A percentile compares a stretch with the other conserved stretches of the same genome.
These are phyloP conservation scores for Matsumyia berberina DNA, from an alignment of 2,888 invertebrate species.

Conservation along the genomic window DNA sequence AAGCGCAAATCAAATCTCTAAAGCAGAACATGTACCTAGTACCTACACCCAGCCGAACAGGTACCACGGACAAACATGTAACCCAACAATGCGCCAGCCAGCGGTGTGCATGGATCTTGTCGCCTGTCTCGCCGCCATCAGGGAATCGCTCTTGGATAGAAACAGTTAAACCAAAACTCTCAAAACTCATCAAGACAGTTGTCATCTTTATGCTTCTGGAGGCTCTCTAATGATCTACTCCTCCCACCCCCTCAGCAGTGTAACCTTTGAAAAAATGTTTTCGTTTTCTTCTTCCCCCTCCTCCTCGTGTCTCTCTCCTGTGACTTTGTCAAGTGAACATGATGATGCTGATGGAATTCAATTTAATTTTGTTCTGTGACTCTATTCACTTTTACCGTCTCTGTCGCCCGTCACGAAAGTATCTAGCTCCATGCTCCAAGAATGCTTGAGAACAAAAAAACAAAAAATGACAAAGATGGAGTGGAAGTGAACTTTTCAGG, in stretches of 20 bases:
- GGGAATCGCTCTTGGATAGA: slow-evolving; percentile 67
- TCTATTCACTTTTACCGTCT: slow-evolving; percentile 57
- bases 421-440: slow-evolving; percentile 6
- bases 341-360: slow-evolving; percentile 49
- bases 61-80: slow-evolving; percentile 23
- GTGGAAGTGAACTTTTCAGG: slow-evolving; percentile 54
- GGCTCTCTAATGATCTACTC: slow-evolving; percentile 56
- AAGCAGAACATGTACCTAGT: slow-evolving; percentile 65
- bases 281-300: background rate
- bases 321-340: slow-evolving; percentile 42
- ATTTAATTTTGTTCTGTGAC: slow-evolving; percentile 57
- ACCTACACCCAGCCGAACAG: slow-evolving; percentile 32
- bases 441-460: no score
- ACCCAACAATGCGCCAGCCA: slow-evolving; percentile 16
- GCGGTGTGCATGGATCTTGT: slow-evolving; percentile 1
- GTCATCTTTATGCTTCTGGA: slow-evolving; percentile 72
- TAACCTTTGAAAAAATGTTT: slow-evolving; percentile 12
- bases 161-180: slow-evolving; percentile 69
- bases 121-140: slow-evolving; percentile 24
- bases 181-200: slow-evolving; percentile 70
- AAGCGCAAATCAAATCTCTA: slow-evolving; percentile 33
- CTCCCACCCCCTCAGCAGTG: background rate
- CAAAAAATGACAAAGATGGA: slow-evolving; percentile 42
- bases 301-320: background rate
- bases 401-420: slow-evolving; percentile 8